Percentiles rank a stretch among this genome's conserved stretches.
Conservation (phyloP, 2,113 vertebrate species). For the Anser cygnoides region DNA sequence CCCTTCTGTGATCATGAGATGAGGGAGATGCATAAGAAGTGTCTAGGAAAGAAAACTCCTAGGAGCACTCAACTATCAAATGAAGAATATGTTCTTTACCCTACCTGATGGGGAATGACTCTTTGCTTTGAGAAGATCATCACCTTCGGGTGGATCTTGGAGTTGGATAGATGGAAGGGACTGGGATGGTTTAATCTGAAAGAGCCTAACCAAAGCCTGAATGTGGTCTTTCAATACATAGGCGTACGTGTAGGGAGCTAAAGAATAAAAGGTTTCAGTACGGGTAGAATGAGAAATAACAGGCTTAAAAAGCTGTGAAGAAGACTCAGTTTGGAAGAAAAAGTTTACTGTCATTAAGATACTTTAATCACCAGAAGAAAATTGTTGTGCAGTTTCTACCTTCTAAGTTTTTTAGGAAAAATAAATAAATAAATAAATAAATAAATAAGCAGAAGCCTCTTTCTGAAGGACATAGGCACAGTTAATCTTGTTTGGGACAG, state of each 20-base stretch:
- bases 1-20: conserved; percentile 7
- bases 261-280: not conserved
- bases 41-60: conserved; percentile 8
- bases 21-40: not conserved
- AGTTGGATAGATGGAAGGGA: not conserved
- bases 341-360: not conserved
- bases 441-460: not conserved
- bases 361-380: not conserved
- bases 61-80: not conserved
- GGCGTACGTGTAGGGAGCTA: not conserved
- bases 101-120: not conserved
- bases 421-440: no score
- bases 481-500: not conserved
- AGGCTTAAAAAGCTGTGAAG: not conserved
- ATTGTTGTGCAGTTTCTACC: not conserved
- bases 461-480: not conserved
- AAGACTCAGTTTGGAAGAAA: not conserved
- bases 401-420: not conserved
- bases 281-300: not conserved
- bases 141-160: not conserved
- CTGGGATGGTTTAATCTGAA: not conserved
- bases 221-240: not conserved
- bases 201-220: not conserved
- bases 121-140: not conserved
- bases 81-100: not conserved